Evolutionary conservation across 2,797 vertebrate genomes (phyloP), one percentile per base, ranked within the genome.

Genomic region (Coregonus ussuriensis): DNA sequence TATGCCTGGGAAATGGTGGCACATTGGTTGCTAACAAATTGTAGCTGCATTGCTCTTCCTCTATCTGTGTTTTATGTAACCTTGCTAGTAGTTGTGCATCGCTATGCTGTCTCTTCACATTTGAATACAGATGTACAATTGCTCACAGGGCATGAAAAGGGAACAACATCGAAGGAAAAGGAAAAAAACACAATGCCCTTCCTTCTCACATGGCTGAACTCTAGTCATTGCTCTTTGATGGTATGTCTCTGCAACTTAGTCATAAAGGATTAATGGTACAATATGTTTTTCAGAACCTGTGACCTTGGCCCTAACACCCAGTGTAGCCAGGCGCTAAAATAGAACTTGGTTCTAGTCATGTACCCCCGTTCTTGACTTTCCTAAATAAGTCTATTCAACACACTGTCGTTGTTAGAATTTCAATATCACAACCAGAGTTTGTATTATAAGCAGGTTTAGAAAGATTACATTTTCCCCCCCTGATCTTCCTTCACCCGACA

Each of bases 161-260:
- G 70, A 65, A 47, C 9, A 2, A 11, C 9, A 79, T 71, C 33
- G 73, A 75, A 68, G 80, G 37, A 76, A 84, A 77, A 83, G 69
- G 80, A 82, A 84, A 89, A 85, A 84, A 74, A 74, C 82, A 52
- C 82, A 78, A 77, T 80, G 82, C 78, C 76, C 75, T 79, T 79
- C 77, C 85, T 88, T 88, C 84, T 87, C 89, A 91, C 89, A 84
- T 85, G 86, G 78, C 75, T 89, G 88, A 88, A 78, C 85, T 79
- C 81, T 47, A 78, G 83, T 86, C 81, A 85, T 87, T 85, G 81
- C 82, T 87, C 81, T 86, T 81, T 83, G 29, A 72, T 56, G 2
- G 21, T 25, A 71, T 72, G 65, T 68, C 77, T 77, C 69, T 13
- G 78, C 79, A 63, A 74, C 72, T 83, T 63, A 66, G 76, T 84